A percentile compares a stretch with the other conserved stretches of the same genome.
Conservation (phyloP, 2,113 vertebrate genomes). For the Pteruthius melanotis region DNA sequence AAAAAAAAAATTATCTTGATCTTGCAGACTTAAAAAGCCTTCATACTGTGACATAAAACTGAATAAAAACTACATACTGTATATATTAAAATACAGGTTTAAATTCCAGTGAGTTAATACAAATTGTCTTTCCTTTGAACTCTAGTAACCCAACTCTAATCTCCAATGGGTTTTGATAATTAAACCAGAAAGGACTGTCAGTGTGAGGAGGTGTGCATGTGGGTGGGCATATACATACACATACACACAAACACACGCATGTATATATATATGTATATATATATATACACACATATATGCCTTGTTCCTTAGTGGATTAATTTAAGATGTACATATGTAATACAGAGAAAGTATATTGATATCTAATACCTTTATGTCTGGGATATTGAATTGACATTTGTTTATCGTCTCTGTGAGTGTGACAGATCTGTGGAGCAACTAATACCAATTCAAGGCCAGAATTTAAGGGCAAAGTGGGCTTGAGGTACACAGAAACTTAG, state of each 20-base stretch:
- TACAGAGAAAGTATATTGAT: not conserved
- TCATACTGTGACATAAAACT: not conserved
- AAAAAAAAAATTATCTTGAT: not conserved
- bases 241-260: not conserved
- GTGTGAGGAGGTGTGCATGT: not conserved
- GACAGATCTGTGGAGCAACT: not conserved
- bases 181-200: not conserved
- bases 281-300: no score
- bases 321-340: not conserved
- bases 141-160: not conserved
- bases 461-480: not conserved
- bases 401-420: not conserved
- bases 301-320: not conserved
- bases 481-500: not conserved
- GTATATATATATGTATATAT: no score
- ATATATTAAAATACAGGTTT: not conserved
- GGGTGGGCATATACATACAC: not conserved
- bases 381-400: not conserved
- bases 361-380: not conserved
- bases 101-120: not conserved
- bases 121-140: conserved; percentile 1
- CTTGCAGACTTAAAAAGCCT: not conserved
- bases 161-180: not conserved
- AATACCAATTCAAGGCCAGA: not conserved
- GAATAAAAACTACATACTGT: not conserved